A percentile compares a stretch with the other conserved stretches of the same genome.
Evolutionary conservation across 2,113 vertebrate species (phyloP).

Genomic region (Aramus guarauna): DNA sequence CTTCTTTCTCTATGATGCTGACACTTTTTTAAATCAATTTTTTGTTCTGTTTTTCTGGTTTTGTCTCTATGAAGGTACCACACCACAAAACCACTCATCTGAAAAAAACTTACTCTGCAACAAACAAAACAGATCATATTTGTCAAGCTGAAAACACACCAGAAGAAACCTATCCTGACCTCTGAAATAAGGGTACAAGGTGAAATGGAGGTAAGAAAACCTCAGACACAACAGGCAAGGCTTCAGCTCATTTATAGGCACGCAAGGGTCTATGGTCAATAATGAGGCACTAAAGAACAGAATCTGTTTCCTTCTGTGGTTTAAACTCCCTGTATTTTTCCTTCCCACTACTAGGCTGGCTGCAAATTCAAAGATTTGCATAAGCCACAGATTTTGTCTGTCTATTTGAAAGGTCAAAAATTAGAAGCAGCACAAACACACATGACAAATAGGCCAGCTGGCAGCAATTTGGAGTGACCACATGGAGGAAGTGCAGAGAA

Average conservation of each 20-base stretch:
- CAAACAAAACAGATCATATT: neutral
- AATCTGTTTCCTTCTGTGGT: neutral
- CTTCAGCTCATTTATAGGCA: neutral
- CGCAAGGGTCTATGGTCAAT: neutral
- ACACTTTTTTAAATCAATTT: neutral
- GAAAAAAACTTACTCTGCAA: neutral
- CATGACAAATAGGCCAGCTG: constrained; percentile 32
- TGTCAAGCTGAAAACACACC: neutral
- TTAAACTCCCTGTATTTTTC: neutral
- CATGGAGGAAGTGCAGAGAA: constrained; percentile 19
- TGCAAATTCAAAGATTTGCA: constrained; percentile 16
- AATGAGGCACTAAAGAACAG: neutral
- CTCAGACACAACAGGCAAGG: neutral
- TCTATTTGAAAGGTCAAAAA: neutral
- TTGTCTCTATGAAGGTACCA: neutral
- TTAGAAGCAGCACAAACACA: constrained; percentile 14
- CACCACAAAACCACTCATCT: neutral
- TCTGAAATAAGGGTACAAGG: neutral
- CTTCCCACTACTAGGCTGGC: neutral
- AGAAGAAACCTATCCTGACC: neutral
- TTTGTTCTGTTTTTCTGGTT: neutral
- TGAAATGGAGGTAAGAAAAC: neutral
- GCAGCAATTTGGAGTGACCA: constrained; percentile 50
- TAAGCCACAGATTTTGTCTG: constrained; percentile 24
- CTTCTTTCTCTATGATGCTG: neutral